Conservation (phyloP, 2,888 invertebrate species). For the Drosophila tanythrix region DNA sequence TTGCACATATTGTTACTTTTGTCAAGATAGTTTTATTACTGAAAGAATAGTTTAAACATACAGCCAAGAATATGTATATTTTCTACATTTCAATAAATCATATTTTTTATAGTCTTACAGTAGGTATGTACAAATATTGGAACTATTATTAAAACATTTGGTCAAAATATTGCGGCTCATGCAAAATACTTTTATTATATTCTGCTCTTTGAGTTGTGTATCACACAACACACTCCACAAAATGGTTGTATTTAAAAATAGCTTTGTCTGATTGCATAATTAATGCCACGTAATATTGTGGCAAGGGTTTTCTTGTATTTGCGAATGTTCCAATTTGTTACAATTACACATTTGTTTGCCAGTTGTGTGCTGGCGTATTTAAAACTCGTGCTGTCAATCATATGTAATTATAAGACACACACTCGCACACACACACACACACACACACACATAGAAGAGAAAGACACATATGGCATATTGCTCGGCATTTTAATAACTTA, state of each 20-base stretch:
- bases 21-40: not conserved
- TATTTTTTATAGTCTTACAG: not conserved
- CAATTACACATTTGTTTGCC: conserved; percentile 28
- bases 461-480: conserved; percentile 30
- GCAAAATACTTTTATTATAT: not conserved
- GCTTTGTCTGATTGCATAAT: conserved; percentile 6
- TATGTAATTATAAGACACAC: conserved; percentile 55
- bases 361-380: conserved; percentile 25
- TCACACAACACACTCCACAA: too few species aligned
- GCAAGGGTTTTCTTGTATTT: conserved; percentile 2
- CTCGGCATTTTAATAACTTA: conserved; percentile 67
- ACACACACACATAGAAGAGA: conserved; percentile 15
- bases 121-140: not conserved
- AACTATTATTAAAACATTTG: not conserved
- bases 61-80: not conserved
- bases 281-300: not conserved
- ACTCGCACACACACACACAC: conserved; percentile 14
- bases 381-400: conserved; percentile 55
- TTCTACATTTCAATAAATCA: not conserved
- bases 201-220: not conserved
- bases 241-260: not conserved
- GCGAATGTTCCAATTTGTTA: conserved; percentile 24
- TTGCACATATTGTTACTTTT: not conserved
- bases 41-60: not conserved
- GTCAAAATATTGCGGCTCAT: not conserved